phyloP scores from a whole-genome alignment of 2,113 vertebrate genomes.

The Callocephalon fimbriatum region DNA sequence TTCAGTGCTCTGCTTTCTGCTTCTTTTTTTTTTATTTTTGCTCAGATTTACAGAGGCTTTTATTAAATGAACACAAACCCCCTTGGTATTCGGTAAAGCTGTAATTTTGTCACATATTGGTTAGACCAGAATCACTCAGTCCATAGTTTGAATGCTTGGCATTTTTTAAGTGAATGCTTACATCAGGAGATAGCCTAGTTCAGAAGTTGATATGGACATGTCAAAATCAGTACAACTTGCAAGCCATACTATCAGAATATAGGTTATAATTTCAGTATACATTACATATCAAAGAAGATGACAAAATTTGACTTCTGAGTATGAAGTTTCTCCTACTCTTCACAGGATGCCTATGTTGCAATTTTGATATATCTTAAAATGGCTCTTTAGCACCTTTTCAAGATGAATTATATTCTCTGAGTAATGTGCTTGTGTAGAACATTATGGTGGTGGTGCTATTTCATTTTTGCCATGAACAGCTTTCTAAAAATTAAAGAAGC shows the following conservation, averaged over 20 bases:
- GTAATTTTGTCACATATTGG: rapidly evolving
- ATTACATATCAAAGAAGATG: not conserved
- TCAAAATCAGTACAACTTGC: not conserved
- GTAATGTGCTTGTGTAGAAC: not conserved
- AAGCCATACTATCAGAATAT: not conserved
- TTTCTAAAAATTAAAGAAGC: not conserved
- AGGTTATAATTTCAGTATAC: not conserved
- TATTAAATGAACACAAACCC: not conserved
- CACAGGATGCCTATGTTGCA: not conserved
- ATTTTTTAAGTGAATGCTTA: not conserved
- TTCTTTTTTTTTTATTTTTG: not conserved
- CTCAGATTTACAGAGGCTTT: not conserved
- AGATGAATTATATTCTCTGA: not conserved
- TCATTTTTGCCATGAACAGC: not conserved
- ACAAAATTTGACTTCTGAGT: not conserved
- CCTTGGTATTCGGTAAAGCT: not conserved
- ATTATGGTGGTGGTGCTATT: not conserved
- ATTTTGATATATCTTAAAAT: not conserved
- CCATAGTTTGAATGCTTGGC: not conserved
- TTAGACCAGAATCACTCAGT: not conserved
- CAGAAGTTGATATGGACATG: not conserved
- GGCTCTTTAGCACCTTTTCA: not conserved
- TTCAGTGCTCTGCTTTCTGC: not conserved
- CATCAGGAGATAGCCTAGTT: not conserved
- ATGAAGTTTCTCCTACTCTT: not conserved